Evolutionary conservation across 1,140 invertebrate species (phyloP).

Genomic region (Drosophila sucinea): DNA sequence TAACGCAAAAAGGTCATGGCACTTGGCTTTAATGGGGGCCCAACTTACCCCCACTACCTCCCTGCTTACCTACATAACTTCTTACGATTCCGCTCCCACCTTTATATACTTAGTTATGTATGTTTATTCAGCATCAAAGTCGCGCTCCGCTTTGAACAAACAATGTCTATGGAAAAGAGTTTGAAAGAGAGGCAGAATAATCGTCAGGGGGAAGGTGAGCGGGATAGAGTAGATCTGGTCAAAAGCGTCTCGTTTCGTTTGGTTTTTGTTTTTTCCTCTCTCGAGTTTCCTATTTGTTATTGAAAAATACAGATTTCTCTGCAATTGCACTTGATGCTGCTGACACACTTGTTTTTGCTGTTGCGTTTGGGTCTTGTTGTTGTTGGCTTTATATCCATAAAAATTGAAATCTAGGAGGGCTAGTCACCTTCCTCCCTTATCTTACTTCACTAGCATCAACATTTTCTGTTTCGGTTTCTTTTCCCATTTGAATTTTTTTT

Average conservation of each 20-base stretch:
- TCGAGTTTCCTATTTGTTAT: constrained; percentile 21
- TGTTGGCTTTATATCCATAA: constrained; percentile 7
- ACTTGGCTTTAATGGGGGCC: constrained; percentile 73
- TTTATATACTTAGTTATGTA: constrained; percentile 6
- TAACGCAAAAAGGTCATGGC: constrained; percentile 74
- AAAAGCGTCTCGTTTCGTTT: not conserved
- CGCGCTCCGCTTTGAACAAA: constrained; percentile 61
- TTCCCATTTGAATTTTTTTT: no score
- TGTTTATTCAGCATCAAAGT: constrained; percentile 51
- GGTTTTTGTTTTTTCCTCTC: not conserved
- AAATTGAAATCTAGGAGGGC: constrained; percentile 16
- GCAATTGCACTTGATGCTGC: constrained; percentile 56
- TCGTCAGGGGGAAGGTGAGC: not conserved
- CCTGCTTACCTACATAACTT: not conserved
- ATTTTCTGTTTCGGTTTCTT: constrained; percentile 39
- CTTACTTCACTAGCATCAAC: not conserved
- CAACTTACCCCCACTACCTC: not conserved
- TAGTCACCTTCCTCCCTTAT: not conserved
- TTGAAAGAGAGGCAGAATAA: not conserved
- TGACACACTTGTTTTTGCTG: constrained; percentile 49
- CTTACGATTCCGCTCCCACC: not conserved
- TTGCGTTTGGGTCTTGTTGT: not conserved
- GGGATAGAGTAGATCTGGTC: constrained; percentile 20
- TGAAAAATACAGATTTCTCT: constrained; percentile 64
- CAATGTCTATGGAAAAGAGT: constrained; percentile 20